These are phyloP conservation scores for Cydia amplana DNA, from an alignment of 1,140 invertebrate species.

Conservation along the genomic window DNA sequence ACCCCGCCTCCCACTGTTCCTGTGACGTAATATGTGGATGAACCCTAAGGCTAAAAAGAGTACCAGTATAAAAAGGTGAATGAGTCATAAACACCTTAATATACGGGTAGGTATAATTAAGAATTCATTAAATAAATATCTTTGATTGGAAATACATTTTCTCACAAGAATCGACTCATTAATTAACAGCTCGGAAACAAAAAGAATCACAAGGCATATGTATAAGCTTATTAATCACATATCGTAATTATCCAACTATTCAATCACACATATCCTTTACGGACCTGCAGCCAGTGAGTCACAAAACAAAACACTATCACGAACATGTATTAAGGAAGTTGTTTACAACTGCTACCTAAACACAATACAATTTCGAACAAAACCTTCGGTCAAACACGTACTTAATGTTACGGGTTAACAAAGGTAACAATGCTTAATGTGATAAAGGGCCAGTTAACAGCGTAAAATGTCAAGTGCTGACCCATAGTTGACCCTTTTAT, in stretches of 20 bases:
- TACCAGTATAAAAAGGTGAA: too few species aligned
- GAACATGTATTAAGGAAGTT: conserved; percentile 9
- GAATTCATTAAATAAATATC: not conserved
- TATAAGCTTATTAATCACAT: conserved; percentile 3
- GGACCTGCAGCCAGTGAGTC: not conserved
- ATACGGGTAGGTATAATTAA: not conserved
- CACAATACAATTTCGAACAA: conserved; percentile 6
- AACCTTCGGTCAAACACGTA: not conserved
- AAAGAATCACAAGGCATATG: not conserved
- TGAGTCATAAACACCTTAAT: too few species aligned
- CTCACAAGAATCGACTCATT: not conserved
- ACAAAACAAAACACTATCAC: conserved; percentile 21
- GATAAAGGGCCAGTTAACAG: conserved; percentile 42
- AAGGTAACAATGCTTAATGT: conserved; percentile 33
- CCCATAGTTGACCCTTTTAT: conserved; percentile 43
- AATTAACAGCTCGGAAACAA: not conserved
- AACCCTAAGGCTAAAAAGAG: too few species aligned
- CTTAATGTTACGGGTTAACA: conserved; percentile 17
- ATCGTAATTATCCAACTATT: not conserved
- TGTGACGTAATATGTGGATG: too few species aligned
- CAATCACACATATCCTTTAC: not conserved
- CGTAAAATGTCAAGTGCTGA: conserved; percentile 55
- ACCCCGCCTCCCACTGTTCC: too few species aligned
- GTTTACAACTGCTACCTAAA: not conserved
- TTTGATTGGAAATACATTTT: not conserved